These are phyloP conservation scores for Drosophila monieri DNA, from an alignment of 2,888 invertebrate species.

Conservation along the genomic window DNA sequence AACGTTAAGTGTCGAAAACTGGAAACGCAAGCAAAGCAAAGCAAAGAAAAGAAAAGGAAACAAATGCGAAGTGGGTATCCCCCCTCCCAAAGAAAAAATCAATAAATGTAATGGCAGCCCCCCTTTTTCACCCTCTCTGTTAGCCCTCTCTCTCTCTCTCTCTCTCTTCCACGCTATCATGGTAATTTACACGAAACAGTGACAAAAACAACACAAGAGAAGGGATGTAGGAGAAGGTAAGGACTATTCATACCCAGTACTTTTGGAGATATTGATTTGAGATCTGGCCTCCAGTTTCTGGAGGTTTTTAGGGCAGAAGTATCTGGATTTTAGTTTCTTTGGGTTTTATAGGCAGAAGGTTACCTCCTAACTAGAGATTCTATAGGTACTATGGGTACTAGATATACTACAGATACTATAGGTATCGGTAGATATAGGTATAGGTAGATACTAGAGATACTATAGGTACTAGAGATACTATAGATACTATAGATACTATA, in stretches of 20 bases:
- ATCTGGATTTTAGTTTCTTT: too few species aligned
- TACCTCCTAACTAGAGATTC: too few species aligned
- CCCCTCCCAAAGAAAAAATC: conserved; percentile 50
- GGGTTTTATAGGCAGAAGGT: too few species aligned
- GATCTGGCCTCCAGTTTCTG: too few species aligned
- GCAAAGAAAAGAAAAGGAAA: conserved; percentile 47
- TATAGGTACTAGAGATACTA: too few species aligned
- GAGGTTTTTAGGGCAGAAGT: too few species aligned
- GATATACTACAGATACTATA: too few species aligned
- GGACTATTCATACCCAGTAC: background rate
- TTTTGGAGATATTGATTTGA: background rate
- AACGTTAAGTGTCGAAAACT: conserved; percentile 74
- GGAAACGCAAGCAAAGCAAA: conserved; percentile 43
- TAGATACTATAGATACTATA: too few species aligned
- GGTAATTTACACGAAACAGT: conserved; percentile 65
- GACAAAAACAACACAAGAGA: conserved; percentile 27
- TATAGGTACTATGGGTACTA: too few species aligned
- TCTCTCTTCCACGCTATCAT: conserved; percentile 35
- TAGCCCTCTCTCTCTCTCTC: background rate
- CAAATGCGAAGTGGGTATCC: conserved; percentile 32
- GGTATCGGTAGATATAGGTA: too few species aligned
- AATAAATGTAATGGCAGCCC: conserved; percentile 68
- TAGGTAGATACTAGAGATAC: too few species aligned
- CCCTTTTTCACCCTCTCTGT: too few species aligned
- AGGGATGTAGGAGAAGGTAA: background rate